Percentiles rank a stretch among this genome's conserved stretches.
phyloP scores from a whole-genome alignment of 35 echinoderm and acorn worm species.

The Apostichopus parvimensis region DNA sequence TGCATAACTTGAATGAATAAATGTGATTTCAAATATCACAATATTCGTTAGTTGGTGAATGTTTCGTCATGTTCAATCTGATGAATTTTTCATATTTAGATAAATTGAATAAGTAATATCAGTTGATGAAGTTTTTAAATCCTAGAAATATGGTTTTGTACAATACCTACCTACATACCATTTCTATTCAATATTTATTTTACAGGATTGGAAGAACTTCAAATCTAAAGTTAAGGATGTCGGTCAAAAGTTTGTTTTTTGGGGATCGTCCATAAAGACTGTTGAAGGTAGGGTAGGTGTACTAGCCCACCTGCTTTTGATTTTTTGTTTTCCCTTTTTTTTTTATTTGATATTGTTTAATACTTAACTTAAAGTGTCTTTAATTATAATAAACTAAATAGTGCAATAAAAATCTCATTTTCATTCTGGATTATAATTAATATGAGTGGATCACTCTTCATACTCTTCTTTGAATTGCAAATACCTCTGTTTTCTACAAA shows the following conservation, averaged over 20 bases:
- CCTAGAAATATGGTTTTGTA: background rate
- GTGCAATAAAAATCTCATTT: background rate
- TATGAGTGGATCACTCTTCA: background rate
- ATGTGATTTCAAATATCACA: no score
- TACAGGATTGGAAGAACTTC: background rate
- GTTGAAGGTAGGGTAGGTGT: background rate
- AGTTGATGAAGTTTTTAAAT: background rate
- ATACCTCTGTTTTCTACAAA: no score
- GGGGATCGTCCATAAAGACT: constrained; percentile 10
- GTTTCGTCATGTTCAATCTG: no score
- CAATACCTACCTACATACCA: background rate
- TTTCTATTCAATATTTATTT: background rate
- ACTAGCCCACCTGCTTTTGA: background rate
- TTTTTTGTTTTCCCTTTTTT: background rate
- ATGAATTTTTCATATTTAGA: background rate
- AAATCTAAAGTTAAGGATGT: background rate
- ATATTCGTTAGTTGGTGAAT: no score
- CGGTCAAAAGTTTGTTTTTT: constrained; percentile 1
- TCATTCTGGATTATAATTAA: background rate
- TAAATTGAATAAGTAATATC: background rate
- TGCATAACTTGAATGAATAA: no score
- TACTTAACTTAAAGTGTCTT: no score
- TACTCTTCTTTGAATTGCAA: no score
- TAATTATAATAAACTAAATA: no score
- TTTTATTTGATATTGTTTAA: background rate